These are phyloP conservation scores for Dryococelus australis DNA, from an alignment of 2,888 invertebrate genomes.

Conservation along the genomic window DNA sequence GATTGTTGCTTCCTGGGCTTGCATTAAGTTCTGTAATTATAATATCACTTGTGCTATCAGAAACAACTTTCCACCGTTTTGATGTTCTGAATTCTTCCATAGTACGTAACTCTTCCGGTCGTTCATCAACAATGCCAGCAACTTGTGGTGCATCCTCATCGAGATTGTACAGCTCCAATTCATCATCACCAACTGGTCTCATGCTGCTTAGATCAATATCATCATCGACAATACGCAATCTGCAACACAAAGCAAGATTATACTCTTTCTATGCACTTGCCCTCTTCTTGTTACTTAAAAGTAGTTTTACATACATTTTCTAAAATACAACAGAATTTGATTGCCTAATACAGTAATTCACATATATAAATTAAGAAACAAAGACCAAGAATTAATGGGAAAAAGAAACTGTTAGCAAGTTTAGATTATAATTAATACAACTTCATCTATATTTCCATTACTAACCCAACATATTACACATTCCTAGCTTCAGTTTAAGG, in stretches of 20 bases:
- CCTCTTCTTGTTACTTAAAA: too few species aligned
- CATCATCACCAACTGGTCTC: constrained; percentile 68
- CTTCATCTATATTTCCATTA: too few species aligned
- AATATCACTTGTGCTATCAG: constrained; percentile 42
- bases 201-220: constrained; percentile 73
- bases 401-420: too few species aligned
- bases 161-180: constrained; percentile 71
- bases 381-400: too few species aligned
- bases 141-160: constrained; percentile 92
- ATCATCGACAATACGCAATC: constrained; percentile 87
- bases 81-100: constrained; percentile 48
- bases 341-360: too few species aligned
- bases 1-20: not conserved
- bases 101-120: constrained; percentile 68
- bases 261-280: not conserved
- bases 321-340: too few species aligned
- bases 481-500: too few species aligned
- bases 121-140: constrained; percentile 85
- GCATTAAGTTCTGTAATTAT: constrained; percentile 36
- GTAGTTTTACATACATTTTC: too few species aligned
- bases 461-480: too few species aligned
- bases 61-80: constrained; percentile 44
- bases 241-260: constrained; percentile 57
- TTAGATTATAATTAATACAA: too few species aligned
- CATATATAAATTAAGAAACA: too few species aligned